These are phyloP conservation scores for Plemyria rubiginata DNA, from an alignment of 2,888 invertebrate species.

Conservation along the genomic window DNA sequence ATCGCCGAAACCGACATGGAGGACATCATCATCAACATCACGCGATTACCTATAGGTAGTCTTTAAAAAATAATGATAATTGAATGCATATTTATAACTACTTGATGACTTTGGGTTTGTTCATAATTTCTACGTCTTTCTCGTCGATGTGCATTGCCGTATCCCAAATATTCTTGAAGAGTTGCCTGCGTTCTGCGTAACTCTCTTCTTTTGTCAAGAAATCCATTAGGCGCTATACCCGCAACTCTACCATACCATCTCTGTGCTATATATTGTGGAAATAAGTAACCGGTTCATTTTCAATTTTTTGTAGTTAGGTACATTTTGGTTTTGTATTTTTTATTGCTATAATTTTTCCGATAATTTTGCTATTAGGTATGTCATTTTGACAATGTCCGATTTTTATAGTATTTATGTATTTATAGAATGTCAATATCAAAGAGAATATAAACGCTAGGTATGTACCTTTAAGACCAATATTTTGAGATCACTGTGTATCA, in stretches of 20 bases:
- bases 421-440: no score
- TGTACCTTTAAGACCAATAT: no score
- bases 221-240: constrained; percentile 44
- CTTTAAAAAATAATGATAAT: no score
- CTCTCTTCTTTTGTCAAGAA: constrained; percentile 63
- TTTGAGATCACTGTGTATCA: no score
- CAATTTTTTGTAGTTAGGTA: constrained; percentile 11
- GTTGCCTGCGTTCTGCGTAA: constrained; percentile 64
- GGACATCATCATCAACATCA: no score
- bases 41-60: no score
- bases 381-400: constrained; percentile 13
- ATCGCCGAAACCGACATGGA: no score
- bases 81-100: no score
- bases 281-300: constrained; percentile 12
- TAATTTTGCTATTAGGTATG: constrained; percentile 5
- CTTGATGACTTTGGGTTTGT: constrained; percentile 74
- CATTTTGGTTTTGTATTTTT: constrained; percentile 16
- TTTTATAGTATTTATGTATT: no score
- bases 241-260: constrained; percentile 12
- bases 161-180: constrained; percentile 75
- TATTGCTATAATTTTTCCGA: constrained; percentile 4
- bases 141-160: constrained; percentile 60
- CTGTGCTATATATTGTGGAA: constrained; percentile 5
- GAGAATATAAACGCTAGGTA: no score
- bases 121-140: constrained; percentile 56